Evolutionary conservation across 2,113 vertebrate species (phyloP).

Genomic region (Hypanus sabinus): DNA sequence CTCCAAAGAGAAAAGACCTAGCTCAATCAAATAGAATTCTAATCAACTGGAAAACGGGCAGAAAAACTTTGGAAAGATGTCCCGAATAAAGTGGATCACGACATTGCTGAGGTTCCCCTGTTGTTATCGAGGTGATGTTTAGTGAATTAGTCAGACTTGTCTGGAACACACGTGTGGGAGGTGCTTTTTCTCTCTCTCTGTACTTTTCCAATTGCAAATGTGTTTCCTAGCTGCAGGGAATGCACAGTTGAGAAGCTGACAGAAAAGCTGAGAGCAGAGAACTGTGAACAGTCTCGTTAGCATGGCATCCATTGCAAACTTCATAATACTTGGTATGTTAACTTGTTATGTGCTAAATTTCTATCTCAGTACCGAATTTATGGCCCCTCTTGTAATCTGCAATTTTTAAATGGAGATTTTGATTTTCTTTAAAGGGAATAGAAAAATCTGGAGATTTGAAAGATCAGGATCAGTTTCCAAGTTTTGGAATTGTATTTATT

Average conservation of each 20-base stretch:
- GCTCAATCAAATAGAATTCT: no score
- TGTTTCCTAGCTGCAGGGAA: constrained; percentile 13
- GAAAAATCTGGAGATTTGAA: not conserved
- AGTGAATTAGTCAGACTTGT: constrained; percentile 12
- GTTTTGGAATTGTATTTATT: no score
- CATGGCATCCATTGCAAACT: not conserved
- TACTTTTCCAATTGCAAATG: constrained; percentile 28
- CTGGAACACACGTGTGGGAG: constrained; percentile 29
- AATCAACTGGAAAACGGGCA: not conserved
- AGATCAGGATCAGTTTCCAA: not conserved
- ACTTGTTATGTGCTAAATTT: not conserved
- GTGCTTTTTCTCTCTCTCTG: constrained; percentile 17
- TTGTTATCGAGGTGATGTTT: constrained; percentile 5
- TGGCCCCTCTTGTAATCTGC: not conserved
- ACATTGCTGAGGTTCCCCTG: constrained; percentile 23
- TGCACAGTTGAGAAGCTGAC: not conserved
- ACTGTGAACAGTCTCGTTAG: constrained; percentile 8
- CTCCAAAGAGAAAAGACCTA: no score
- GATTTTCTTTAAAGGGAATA: not conserved
- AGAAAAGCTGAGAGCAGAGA: constrained; percentile 9
- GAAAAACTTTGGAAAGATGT: constrained; percentile 5
- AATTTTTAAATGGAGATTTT: not conserved
- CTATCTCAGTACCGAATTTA: not conserved
- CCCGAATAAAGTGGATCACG: not conserved
- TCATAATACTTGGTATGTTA: not conserved